Evolutionary conservation across 2,113 vertebrate species (phyloP).

Genomic region (Anas platyrhynchos): DNA sequence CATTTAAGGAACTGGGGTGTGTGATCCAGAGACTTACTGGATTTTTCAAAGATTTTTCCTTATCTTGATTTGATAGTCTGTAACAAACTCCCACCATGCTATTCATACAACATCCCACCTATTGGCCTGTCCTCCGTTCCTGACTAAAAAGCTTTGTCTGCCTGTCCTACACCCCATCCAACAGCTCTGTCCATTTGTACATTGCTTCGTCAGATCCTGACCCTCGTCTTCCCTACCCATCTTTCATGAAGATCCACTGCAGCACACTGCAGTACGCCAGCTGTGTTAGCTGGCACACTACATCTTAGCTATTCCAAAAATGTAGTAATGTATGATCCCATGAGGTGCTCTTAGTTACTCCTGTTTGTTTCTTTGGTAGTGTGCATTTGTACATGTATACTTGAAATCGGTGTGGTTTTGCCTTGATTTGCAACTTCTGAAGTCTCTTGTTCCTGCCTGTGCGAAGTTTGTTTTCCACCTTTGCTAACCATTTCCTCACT

Average conservation of each 20-base stretch:
- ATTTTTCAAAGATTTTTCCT: background rate
- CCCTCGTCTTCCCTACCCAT: background rate
- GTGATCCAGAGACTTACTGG: background rate
- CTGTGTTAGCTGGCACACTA: background rate
- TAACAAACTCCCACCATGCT: background rate
- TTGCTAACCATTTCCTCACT: background rate
- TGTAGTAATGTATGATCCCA: accelerated
- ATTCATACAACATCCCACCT: background rate
- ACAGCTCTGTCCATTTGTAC: background rate
- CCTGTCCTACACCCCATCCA: background rate
- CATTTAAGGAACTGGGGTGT: background rate
- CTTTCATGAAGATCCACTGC: background rate
- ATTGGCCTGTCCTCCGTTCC: background rate
- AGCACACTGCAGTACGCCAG: background rate
- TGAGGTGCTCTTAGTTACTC: background rate
- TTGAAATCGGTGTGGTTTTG: background rate
- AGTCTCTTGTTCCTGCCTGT: background rate
- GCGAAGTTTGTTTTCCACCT: background rate
- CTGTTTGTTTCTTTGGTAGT: background rate
- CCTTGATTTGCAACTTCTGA: background rate
- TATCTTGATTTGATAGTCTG: background rate
- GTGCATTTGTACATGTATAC: background rate
- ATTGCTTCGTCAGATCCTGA: background rate
- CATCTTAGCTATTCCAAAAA: background rate
- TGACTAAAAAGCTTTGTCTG: background rate